phyloP scores from a whole-genome alignment of 2,113 vertebrate genomes.

The Pangasianodon hypophthalmus region DNA sequence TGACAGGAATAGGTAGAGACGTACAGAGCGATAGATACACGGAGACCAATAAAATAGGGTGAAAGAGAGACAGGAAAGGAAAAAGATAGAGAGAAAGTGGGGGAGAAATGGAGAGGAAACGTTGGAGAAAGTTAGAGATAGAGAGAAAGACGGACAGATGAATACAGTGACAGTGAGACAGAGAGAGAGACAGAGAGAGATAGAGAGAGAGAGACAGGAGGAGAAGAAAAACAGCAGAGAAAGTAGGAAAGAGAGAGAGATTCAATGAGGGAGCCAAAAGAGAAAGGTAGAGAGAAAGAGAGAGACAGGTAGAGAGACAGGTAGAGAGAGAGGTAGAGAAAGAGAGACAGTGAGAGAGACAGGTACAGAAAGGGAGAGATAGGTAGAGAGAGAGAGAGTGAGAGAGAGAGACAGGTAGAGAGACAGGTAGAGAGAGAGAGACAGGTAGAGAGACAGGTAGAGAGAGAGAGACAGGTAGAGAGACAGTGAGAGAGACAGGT shows the following conservation, averaged over 20 bases:
- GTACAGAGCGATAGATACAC: background rate
- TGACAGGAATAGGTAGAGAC: background rate
- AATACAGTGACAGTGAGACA: background rate
- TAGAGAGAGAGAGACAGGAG: background rate
- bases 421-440: background rate
- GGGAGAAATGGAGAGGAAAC: background rate
- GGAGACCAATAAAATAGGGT: background rate
- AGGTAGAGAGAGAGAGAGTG: background rate
- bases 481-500: background rate
- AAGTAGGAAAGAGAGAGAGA: background rate
- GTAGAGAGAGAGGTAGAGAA: background rate
- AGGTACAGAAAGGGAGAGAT: background rate
- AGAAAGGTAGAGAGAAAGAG: too few species aligned
- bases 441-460: background rate
- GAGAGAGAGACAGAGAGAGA: background rate
- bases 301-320: constrained; percentile 8
- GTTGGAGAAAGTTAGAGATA: background rate
- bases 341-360: constrained; percentile 25
- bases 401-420: constrained; percentile 14
- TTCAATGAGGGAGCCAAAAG: constrained; percentile 12
- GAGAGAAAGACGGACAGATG: constrained; percentile 15
- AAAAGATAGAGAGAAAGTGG: background rate
- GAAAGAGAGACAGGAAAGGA: background rate
- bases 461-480: background rate
- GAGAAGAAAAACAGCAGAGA: background rate